Percentiles rank a stretch among this genome's conserved stretches.
Conservation (phyloP, 2,797 vertebrate genomes). For the Podargus strigoides region DNA sequence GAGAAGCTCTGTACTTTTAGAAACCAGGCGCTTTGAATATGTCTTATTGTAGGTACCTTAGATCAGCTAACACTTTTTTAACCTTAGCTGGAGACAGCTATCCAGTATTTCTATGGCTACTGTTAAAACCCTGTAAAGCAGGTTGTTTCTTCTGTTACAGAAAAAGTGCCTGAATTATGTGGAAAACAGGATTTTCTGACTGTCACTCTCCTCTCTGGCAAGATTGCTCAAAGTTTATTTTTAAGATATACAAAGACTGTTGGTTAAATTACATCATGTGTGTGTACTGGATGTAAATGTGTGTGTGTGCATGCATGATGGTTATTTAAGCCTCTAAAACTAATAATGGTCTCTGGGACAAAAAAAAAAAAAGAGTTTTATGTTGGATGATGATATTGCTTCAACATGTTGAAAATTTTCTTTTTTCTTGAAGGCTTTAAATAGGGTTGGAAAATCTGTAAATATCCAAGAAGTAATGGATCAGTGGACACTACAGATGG, state of each 20-base stretch:
- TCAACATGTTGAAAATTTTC: constrained; percentile 30
- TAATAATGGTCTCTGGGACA: background rate
- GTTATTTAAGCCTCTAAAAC: background rate
- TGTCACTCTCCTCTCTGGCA: background rate
- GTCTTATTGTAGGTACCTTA: background rate
- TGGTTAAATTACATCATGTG: background rate
- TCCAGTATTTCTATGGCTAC: background rate
- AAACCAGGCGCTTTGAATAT: background rate
- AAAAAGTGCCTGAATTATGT: background rate
- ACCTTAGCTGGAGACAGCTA: background rate
- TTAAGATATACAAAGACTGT: background rate
- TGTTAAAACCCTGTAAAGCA: background rate
- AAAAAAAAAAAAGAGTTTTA: background rate
- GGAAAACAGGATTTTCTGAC: background rate
- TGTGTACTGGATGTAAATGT: background rate
- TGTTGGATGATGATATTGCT: background rate
- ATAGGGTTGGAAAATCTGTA: constrained; percentile 88
- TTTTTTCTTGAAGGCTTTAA: constrained; percentile 83
- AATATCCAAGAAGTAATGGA: constrained; percentile 96
- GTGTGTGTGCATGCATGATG: background rate
- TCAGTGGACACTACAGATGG: constrained; percentile 97
- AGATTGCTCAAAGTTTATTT: background rate
- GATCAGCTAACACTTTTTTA: background rate
- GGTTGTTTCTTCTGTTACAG: background rate
- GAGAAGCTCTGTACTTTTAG: background rate